These are phyloP conservation scores for Aricia agestis DNA, from an alignment of 1,140 invertebrate genomes.

Conservation along the genomic window DNA sequence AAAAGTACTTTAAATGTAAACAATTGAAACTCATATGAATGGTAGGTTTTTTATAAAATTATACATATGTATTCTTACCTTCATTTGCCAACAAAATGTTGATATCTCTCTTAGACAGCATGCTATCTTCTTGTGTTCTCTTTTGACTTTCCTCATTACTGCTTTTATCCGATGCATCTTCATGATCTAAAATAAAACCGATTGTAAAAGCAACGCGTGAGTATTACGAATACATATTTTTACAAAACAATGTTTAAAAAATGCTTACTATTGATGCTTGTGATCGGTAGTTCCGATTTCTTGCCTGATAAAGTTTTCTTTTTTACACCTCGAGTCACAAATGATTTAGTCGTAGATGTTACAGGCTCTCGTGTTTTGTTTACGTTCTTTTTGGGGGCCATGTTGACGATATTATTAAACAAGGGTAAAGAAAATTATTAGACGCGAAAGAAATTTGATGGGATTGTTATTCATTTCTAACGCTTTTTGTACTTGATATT, in stretches of 20 bases:
- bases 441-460: neutral
- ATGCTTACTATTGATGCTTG: neutral
- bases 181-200: neutral
- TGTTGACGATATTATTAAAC: neutral
- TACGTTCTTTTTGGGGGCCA: slow-evolving; percentile 14
- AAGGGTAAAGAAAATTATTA: neutral
- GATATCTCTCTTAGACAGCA: slow-evolving; percentile 20
- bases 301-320: neutral
- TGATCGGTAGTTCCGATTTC: neutral
- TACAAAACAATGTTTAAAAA: neutral
- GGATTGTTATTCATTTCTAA: neutral
- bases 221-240: neutral
- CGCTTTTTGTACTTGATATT: neutral
- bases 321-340: neutral
- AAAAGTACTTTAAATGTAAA: no score
- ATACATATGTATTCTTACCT: slow-evolving; percentile 31
- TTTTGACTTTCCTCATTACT: neutral
- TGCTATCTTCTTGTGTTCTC: slow-evolving; percentile 10
- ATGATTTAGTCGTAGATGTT: neutral
- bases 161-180: neutral
- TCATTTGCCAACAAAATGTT: slow-evolving; percentile 43
- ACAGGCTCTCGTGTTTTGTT: neutral
- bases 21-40: no score
- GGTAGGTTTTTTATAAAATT: neutral
- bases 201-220: neutral